Evolutionary conservation across 2,797 vertebrate species (phyloP).

Genomic region (Carcharodon carcharias): DNA sequence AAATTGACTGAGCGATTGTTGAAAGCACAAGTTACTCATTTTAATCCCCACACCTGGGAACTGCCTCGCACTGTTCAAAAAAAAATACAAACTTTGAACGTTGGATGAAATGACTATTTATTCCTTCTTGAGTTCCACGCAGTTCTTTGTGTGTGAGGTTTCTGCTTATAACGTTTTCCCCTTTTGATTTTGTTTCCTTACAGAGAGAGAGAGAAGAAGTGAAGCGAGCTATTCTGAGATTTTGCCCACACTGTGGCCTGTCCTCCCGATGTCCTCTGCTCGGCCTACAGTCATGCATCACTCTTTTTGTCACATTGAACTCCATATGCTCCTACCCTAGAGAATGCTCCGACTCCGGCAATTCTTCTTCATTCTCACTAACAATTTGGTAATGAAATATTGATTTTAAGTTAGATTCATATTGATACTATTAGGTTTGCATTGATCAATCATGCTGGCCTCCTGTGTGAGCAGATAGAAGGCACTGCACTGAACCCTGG

Average conservation of each 20-base stretch:
- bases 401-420: slow-evolving; percentile 99
- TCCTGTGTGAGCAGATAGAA: slow-evolving; percentile 71
- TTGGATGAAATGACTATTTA: not conserved
- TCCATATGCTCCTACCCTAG: slow-evolving; percentile 97
- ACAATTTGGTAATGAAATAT: slow-evolving; percentile 99
- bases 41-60: not conserved
- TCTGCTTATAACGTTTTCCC: not conserved
- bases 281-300: slow-evolving; percentile 87
- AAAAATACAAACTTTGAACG: not conserved
- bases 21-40: not conserved
- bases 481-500: slow-evolving; percentile 74
- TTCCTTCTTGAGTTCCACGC: not conserved
- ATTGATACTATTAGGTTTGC: slow-evolving; percentile 99
- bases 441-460: slow-evolving; percentile 97
- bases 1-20: not conserved
- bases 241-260: slow-evolving; percentile 78
- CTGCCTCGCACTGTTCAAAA: not conserved
- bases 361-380: slow-evolving; percentile 99
- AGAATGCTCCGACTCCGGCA: slow-evolving; percentile 83
- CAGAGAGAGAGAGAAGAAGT: slow-evolving; percentile 49
- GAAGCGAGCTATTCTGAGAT: slow-evolving; percentile 52
- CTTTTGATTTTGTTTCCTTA: slow-evolving; percentile 40
- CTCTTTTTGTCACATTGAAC: slow-evolving; percentile 99
- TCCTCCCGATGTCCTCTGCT: slow-evolving; percentile 92
- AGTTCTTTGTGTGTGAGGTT: not conserved